A percentile compares a stretch with the other conserved stretches of the same genome.
phyloP scores from a whole-genome alignment of 2,113 vertebrate genomes.

The Rhineura floridana region DNA sequence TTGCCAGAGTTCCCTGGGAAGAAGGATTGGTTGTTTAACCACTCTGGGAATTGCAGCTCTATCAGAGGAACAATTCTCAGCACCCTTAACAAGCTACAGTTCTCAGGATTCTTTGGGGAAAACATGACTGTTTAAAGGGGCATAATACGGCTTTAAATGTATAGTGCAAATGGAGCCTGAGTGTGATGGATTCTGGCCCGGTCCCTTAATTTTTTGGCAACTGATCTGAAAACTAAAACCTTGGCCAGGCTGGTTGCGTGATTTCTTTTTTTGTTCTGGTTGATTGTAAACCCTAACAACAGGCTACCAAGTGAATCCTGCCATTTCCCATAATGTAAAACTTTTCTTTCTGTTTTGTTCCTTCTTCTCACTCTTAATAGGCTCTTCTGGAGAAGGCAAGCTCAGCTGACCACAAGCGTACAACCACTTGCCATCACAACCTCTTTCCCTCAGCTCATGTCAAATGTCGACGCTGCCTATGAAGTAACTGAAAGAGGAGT shows the following conservation, averaged over 20 bases:
- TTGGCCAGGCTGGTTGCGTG: background rate
- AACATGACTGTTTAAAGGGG: too few relatives aligned
- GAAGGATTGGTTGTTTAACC: too few relatives aligned
- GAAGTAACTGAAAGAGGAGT: slow-evolving; percentile 58
- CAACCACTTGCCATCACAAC: slow-evolving; percentile 61
- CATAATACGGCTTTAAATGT: too few relatives aligned
- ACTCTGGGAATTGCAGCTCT: too few relatives aligned
- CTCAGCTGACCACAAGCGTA: slow-evolving; percentile 50
- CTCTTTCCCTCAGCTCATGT: slow-evolving; percentile 70
- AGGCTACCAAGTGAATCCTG: background rate
- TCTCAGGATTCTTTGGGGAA: too few relatives aligned
- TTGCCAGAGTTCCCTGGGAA: too few relatives aligned
- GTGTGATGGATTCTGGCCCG: background rate
- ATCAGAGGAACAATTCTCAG: too few relatives aligned
- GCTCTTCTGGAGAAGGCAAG: slow-evolving; percentile 71
- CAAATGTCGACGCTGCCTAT: slow-evolving; percentile 65
- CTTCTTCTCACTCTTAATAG: slow-evolving; percentile 32
- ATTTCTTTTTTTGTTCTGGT: background rate
- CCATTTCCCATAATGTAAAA: background rate
- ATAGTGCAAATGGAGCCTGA: too few relatives aligned
- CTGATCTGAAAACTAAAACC: background rate
- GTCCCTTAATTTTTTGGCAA: background rate
- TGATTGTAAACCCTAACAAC: background rate
- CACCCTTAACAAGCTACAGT: too few relatives aligned
- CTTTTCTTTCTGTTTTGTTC: background rate